A percentile compares a stretch with the other conserved stretches of the same genome.
These are phyloP conservation scores for Rynchops niger DNA, from an alignment of 2,113 vertebrate genomes.

Conservation along the genomic window DNA sequence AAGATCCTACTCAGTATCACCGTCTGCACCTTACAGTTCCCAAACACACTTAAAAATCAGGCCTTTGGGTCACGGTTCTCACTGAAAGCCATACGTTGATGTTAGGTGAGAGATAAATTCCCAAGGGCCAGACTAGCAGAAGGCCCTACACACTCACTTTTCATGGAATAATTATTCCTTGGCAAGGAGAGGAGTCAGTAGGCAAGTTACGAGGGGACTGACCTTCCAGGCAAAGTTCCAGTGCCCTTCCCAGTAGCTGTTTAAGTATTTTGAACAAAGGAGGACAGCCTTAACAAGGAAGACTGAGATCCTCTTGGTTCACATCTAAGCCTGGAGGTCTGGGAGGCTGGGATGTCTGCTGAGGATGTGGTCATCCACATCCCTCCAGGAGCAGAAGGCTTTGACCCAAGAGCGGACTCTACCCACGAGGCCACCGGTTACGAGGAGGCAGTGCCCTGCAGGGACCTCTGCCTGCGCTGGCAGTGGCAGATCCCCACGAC, in stretches of 20 bases:
- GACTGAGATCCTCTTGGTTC: neutral
- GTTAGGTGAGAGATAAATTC: neutral
- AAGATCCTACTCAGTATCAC: neutral
- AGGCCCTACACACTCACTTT: neutral
- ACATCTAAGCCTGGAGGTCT: neutral
- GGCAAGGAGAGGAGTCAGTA: neutral
- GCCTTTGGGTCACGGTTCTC: neutral
- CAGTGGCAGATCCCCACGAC: neutral
- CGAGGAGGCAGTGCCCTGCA: neutral
- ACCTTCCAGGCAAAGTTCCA: neutral
- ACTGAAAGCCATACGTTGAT: neutral
- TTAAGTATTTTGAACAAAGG: neutral
- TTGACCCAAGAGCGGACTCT: neutral
- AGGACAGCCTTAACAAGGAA: neutral
- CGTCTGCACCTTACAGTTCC: neutral
- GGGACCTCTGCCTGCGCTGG: neutral
- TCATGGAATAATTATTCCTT: neutral
- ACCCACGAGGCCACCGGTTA: accelerated
- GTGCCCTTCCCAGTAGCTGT: neutral
- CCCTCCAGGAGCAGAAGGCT: neutral
- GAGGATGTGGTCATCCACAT: neutral
- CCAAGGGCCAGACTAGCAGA: neutral
- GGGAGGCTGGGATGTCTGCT: neutral
- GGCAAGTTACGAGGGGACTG: neutral
- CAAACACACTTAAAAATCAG: neutral